Evolutionary conservation across 2,797 vertebrate genomes (phyloP).

Genomic region (Tauraco hartlaubi): DNA sequence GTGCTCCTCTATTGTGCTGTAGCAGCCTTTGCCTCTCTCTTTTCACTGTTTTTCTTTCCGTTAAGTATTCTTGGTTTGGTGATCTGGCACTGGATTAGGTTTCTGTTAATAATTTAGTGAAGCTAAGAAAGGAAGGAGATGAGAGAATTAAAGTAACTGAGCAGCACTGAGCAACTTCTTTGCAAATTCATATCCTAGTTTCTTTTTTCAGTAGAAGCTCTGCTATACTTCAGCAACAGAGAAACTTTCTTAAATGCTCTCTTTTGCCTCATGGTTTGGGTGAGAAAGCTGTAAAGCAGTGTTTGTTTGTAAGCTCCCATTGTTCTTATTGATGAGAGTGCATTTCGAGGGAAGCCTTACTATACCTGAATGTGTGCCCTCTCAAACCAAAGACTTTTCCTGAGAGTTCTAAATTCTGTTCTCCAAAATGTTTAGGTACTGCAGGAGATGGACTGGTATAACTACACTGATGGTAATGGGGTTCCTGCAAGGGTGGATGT

Average conservation of each 20-base stretch:
- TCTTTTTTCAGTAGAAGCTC: neutral
- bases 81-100: neutral
- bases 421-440: neutral
- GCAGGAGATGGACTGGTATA: fast-evolving
- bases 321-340: neutral
- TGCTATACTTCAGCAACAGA: neutral
- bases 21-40: neutral
- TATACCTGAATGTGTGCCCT: neutral
- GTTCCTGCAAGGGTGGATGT: neutral
- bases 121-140: neutral
- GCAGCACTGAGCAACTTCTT: neutral
- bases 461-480: neutral
- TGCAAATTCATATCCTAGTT: neutral
- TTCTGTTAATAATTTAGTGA: constrained; percentile 15
- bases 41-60: neutral
- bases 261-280: neutral
- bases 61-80: neutral
- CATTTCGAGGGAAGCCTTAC: neutral
- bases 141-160: neutral
- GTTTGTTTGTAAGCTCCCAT: neutral
- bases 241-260: neutral
- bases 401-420: neutral
- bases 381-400: neutral
- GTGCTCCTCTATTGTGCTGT: neutral
- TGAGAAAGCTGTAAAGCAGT: neutral